Base-by-base conservation (phyloP, 2,888 invertebrate genomes). In the Notodonta ziczac region DNA sequence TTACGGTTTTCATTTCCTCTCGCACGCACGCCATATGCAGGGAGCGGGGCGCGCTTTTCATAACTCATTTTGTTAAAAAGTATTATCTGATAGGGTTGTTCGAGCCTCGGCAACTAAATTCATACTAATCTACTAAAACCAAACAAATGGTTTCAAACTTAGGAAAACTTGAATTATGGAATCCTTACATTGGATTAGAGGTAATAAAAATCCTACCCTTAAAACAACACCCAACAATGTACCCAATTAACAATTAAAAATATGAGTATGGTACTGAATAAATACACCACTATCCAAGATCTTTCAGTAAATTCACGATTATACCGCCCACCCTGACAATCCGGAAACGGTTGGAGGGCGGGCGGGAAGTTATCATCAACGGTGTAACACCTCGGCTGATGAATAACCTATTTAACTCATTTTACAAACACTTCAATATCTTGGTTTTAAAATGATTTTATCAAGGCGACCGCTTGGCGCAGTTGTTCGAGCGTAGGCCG, bases 231-330 rank as follows among this genome's bases (percentile, higher is more conserved):
- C 24, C 24, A 24, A 2, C 2, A 24, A 24, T 24, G 24, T 24
- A 24, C 24, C 24, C 24, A 24, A 24, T 24, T 24, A 24, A 24
- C 24, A 24, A 24, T 24, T 24, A 24, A 24, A 24, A 2, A 24
- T 24, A 35, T 13, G 9, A 44, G 1, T 13, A 8, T 44, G 44
- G 44, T 44, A 44, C 4, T 10, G 44, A 44, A 44, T 9, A 44
- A 44, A 9, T 44, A 62, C 61, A 67, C 69, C 24, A 24, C 24
- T 24, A 74, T 80, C 9, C 80, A 81, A 73, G 76, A 76, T 72
- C 74, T 76, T 74, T 73, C 66, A 69, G 75, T 70, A 76, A 79
- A 79, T 75, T 76, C 74, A 68, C 73, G 78, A 84, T 86, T 81
- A 81, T 74, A 56, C 74, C 71, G 69, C 74, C 73, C 66, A 62